These are phyloP conservation scores for Strix uralensis DNA, from an alignment of 2,113 vertebrate species.

Conservation along the genomic window DNA sequence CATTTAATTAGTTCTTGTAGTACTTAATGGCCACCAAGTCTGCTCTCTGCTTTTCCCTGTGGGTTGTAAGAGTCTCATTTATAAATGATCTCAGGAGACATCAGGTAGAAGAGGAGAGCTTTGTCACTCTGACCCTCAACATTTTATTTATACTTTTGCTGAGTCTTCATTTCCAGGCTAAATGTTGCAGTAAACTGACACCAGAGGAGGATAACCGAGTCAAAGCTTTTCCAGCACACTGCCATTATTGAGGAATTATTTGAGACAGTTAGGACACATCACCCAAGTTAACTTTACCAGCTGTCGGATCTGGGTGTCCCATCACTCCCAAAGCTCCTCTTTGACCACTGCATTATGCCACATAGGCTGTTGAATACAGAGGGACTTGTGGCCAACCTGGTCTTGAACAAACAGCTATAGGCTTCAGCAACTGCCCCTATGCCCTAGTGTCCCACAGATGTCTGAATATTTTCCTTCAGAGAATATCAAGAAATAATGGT, in stretches of 20 bases:
- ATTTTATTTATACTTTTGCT: neutral
- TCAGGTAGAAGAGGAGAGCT: neutral
- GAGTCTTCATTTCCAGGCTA: neutral
- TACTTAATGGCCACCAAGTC: neutral
- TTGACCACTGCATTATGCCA: neutral
- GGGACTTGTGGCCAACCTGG: neutral
- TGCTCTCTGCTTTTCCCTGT: neutral
- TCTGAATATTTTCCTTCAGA: neutral
- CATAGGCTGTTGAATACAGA: neutral
- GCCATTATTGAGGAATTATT: neutral
- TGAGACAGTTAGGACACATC: neutral
- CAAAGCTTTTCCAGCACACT: neutral
- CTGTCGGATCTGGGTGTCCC: neutral
- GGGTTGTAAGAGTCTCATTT: neutral
- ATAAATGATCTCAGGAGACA: neutral
- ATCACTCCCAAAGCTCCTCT: neutral
- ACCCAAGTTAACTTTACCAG: neutral
- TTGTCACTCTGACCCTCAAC: neutral
- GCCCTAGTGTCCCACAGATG: neutral
- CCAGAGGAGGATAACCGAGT: neutral
- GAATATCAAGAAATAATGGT: neutral
- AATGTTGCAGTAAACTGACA: neutral
- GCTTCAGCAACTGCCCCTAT: neutral
- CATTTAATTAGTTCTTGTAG: slow-evolving; percentile 16
- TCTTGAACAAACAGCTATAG: neutral